phyloP scores from a whole-genome alignment of 2,797 vertebrate genomes.

The Lepilemur septentrionalis region DNA sequence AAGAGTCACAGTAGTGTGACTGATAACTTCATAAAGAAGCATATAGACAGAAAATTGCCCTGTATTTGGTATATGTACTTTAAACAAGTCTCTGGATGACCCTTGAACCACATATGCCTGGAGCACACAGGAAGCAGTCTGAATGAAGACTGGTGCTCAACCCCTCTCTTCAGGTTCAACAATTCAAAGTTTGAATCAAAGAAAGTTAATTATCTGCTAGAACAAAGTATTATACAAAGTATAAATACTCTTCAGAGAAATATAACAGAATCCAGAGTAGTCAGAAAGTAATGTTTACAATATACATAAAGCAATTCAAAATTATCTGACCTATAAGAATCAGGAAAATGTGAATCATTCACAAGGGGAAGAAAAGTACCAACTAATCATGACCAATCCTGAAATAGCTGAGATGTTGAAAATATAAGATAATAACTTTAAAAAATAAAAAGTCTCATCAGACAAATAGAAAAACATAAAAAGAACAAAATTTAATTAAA shows the following conservation, averaged over 20 bases:
- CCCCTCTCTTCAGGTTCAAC: neutral
- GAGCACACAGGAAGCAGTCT: neutral
- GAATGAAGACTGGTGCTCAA: neutral
- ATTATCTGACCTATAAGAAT: neutral
- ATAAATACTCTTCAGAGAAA: neutral
- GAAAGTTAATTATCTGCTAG: neutral
- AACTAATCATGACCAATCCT: neutral
- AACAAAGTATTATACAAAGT: neutral
- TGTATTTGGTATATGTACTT: neutral
- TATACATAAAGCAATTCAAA: neutral
- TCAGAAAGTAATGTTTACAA: neutral
- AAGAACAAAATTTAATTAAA: neutral
- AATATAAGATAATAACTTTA: neutral
- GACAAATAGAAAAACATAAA: neutral
- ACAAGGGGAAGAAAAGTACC: neutral
- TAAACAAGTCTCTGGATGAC: neutral
- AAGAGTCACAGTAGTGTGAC: neutral
- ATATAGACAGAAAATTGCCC: no score
- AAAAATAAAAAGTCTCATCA: neutral
- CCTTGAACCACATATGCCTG: neutral
- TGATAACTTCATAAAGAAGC: neutral
- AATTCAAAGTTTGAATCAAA: neutral
- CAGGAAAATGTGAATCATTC: neutral
- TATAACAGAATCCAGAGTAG: neutral
- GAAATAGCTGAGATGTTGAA: no score